Conservation (phyloP, 2,797 vertebrate genomes). For the Tenualosa thibaudeaui region DNA sequence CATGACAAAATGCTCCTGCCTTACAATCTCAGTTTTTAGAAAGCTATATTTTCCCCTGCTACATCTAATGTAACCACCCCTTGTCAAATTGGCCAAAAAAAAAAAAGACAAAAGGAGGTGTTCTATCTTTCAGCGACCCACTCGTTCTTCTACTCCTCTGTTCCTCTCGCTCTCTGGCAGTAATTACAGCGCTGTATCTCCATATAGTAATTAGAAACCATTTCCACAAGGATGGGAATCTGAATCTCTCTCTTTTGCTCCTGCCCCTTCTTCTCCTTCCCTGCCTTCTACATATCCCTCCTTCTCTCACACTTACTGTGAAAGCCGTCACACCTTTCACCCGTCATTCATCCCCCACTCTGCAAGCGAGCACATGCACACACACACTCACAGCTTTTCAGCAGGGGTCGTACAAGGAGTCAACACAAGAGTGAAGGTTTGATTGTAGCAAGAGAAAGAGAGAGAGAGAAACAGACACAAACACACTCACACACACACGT, state of each 20-base stretch:
- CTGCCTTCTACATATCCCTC: not conserved
- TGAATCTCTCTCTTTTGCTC: not conserved
- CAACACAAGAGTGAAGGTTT: not conserved
- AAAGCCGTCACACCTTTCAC: not conserved
- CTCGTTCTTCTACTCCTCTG: slow-evolving; percentile 11
- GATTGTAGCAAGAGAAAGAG: slow-evolving; percentile 17
- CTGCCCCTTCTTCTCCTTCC: not conserved
- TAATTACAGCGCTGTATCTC: slow-evolving; percentile 74
- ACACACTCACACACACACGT: not conserved
- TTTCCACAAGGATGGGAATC: slow-evolving; percentile 70
- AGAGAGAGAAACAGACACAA: not conserved
- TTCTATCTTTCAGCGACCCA: not conserved
- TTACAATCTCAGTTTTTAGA: not conserved
- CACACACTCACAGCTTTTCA: not conserved
- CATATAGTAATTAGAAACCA: slow-evolving; percentile 74
- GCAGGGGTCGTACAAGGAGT: not conserved
- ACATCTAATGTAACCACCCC: not conserved
- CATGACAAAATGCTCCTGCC: not conserved
- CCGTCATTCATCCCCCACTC: not conserved
- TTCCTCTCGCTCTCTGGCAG: slow-evolving; percentile 23
- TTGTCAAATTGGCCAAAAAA: not conserved
- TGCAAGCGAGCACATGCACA: not conserved
- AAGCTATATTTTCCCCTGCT: not conserved
- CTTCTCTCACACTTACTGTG: not conserved
- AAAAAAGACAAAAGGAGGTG: not conserved